A percentile compares a stretch with the other conserved stretches of the same genome.
Conservation (phyloP, 1,140 invertebrate genomes). For the Ceratina calcarata region DNA sequence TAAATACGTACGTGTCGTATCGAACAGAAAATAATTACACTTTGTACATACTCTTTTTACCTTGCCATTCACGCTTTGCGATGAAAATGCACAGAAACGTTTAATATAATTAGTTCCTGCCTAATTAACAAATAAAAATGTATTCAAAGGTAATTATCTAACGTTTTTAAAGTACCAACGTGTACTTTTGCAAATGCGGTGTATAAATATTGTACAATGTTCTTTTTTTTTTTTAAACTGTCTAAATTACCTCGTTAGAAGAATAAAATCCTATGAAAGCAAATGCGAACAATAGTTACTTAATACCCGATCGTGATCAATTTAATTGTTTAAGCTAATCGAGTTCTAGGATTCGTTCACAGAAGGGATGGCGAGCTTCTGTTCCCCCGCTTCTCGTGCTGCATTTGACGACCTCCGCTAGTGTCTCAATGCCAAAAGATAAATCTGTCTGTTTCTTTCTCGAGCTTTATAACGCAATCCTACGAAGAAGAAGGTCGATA, state of each 20-base stretch:
- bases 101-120: too few relatives aligned
- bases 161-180: neutral
- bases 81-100: slow-evolving; percentile 28
- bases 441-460: too few relatives aligned
- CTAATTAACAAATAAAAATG: neutral
- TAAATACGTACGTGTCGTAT: slow-evolving; percentile 33
- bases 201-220: slow-evolving; percentile 19
- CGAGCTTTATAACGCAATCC: too few relatives aligned
- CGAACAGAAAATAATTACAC: slow-evolving; percentile 43
- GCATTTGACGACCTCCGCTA: too few relatives aligned
- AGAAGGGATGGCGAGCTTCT: neutral
- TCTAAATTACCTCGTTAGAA: too few relatives aligned
- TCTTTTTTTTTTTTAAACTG: neutral
- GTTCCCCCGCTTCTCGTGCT: too few relatives aligned
- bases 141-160: neutral
- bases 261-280: neutral
- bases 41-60: slow-evolving; percentile 33
- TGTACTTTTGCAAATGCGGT: slow-evolving; percentile 4
- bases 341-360: neutral
- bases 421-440: too few relatives aligned
- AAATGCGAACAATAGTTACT: neutral
- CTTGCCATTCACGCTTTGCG: neutral
- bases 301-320: slow-evolving; percentile 7
- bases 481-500: too few relatives aligned
- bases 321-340: slow-evolving; percentile 37